Evolutionary conservation across 2,797 vertebrate genomes (phyloP), one percentile per base, ranked within the genome.

Genomic region (Gouania willdenowi): DNA sequence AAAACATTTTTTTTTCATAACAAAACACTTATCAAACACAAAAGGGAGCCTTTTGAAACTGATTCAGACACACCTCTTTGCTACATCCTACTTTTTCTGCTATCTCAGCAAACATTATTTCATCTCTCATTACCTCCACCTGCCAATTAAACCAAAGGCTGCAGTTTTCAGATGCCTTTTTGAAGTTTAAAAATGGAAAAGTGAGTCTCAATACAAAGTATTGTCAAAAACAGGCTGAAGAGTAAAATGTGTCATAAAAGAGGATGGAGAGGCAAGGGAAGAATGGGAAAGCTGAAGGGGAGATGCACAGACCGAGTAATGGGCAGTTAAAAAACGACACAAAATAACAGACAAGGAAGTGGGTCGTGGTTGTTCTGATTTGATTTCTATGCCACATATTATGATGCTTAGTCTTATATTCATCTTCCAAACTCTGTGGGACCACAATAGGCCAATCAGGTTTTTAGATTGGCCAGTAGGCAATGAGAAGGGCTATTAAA

Each of bases 401-500:
- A 86, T 71, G 72, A 80, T 41, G 60, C 69, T 82, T 84, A 52
- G 44, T 77, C 87, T 82, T 82, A 76, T 83, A 85, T 89, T 88
- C 86, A 87, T 88, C 81, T 87, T 68, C 39, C 49, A 41, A 46
- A 72, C 71, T 73, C 77, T 60, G 67, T 66, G 66, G 67, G 55
- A 75, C 69, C 41, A 26, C 56, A 51, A 63, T 54, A 80, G 77
- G 78, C 65, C 79, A 83, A 86, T 81, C 66, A 6, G 56, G 76
- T 74, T 81, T 88, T 80, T 81, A 77, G 80, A 83, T 88, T 87
- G 75, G 80, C 86, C 82, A 79, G 77, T 72, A 85, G 88, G 84
- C 81, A 84, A 78, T 69, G 71, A 75, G 56, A 48, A 71, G 74
- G 55, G 77, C 82, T 84, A 89, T 89, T 89, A 89, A 89, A 87